A percentile compares a stretch with the other conserved stretches of the same genome.
Evolutionary conservation across 2,113 vertebrate species (phyloP).

Genomic region (Romanogobio albipinnatus): DNA sequence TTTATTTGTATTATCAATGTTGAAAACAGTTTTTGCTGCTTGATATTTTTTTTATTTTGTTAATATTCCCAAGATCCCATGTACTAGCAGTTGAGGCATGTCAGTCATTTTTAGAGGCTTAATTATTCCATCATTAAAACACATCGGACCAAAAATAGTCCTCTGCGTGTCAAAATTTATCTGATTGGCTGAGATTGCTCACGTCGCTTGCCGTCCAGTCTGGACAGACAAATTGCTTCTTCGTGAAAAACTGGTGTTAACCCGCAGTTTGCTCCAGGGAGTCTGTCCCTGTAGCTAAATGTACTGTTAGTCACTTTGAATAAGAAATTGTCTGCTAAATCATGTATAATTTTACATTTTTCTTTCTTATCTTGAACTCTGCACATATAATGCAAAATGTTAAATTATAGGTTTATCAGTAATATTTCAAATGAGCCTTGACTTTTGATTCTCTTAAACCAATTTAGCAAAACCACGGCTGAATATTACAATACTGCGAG

Average conservation of each 20-base stretch:
- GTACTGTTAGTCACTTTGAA: constrained; percentile 13
- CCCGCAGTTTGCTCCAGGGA: neutral
- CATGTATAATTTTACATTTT: neutral
- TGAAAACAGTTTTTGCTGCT: no score
- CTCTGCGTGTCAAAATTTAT: neutral
- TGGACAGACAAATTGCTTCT: neutral
- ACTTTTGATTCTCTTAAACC: constrained; percentile 30
- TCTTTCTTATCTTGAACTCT: neutral
- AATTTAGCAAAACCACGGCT: neutral
- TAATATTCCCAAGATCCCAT: no score
- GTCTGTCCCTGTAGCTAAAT: neutral
- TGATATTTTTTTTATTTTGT: no score
- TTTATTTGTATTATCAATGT: no score
- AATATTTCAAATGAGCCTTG: constrained; percentile 30
- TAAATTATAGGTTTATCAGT: constrained; percentile 24
- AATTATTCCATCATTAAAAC: neutral
- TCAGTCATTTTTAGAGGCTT: neutral
- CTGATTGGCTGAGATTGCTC: constrained; percentile 8
- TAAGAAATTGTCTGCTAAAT: constrained; percentile 6
- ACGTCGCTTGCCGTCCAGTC: neutral
- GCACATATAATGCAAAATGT: neutral
- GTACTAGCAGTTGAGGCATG: neutral
- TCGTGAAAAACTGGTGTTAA: neutral
- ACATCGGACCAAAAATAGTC: neutral
- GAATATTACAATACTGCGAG: constrained; percentile 16